These are phyloP conservation scores for Crioceris asparagi DNA, from an alignment of 2,888 invertebrate species.

Conservation along the genomic window DNA sequence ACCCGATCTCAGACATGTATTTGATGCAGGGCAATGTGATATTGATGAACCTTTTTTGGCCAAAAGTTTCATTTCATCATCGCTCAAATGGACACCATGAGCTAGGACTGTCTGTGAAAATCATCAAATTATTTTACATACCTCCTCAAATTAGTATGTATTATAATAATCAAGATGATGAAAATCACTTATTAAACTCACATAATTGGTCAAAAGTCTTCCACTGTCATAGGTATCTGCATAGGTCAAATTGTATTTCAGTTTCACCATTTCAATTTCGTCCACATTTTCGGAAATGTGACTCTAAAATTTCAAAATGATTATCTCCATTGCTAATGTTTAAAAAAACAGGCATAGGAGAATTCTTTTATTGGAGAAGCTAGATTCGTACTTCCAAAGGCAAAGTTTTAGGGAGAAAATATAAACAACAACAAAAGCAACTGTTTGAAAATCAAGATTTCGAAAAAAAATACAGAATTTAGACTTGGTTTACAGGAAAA, in stretches of 20 bases:
- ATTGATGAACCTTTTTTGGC: constrained; percentile 52
- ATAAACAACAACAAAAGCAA: too few species aligned
- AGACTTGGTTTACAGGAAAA: too few species aligned
- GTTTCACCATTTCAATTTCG: constrained; percentile 58
- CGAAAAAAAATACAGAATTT: too few species aligned
- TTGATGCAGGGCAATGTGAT: constrained; percentile 82
- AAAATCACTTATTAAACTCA: constrained; percentile 30
- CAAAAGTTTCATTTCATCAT: constrained; percentile 57
- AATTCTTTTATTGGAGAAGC: too few species aligned
- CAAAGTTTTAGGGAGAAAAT: too few species aligned
- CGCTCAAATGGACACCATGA: constrained; percentile 67
- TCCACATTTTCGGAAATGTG: constrained; percentile 73
- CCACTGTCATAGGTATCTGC: constrained; percentile 66
- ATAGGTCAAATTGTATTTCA: constrained; percentile 50
- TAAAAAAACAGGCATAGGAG: background rate
- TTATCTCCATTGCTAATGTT: background rate
- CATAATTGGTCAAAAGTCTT: constrained; percentile 63
- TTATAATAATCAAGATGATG: background rate
- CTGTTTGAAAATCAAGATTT: too few species aligned
- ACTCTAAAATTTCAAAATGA: constrained; percentile 47
- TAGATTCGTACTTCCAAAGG: too few species aligned
- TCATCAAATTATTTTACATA: background rate
- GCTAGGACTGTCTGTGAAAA: constrained; percentile 60
- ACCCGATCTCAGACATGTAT: constrained; percentile 70
- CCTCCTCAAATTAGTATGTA: too few species aligned